Base-by-base conservation (phyloP, 1,140 invertebrate species). In the Mizuhopecten yessoensis region DNA sequence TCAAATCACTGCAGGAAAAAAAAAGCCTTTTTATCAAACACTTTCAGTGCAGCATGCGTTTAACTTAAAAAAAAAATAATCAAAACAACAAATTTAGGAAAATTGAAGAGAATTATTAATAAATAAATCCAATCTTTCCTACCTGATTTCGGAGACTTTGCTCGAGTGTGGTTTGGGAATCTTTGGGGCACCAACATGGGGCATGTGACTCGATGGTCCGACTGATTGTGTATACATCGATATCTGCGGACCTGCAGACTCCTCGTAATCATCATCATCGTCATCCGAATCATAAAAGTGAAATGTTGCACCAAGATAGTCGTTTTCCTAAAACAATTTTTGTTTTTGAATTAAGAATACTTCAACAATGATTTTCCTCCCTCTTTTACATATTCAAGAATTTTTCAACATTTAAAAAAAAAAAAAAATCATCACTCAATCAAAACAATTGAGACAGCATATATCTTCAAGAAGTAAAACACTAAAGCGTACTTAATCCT, bases 251-350 rank as follows among this genome's bases (percentile, higher is more conserved):
- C 88, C 23, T 2, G 39, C 33, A 10, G 42, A 89, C 57, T 93
- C 93, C 20, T 95, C 95, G 45, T 94, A 95, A 39, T 39, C 42
- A 13, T 95, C 94, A 29, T 95, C 96, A 42, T 95, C 94, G 33
- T 96, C 96, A 87, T 95, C 96, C 33, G 95, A 95, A 87, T 96
- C 95, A 91, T 96, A 96, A 89, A 96, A 96, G 93, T 96, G 96
- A 92, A 96, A 96, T 10, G 96, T 93, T n/a, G 94, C 94, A 34
- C 94, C 96, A 93, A 96, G 91, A 91, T 95, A 96, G 92, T 96
- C 96, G 23, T 95, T 95, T 88, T 96, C 96, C 96, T 96, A 92
- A 13, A 93, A 91, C 33, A 91, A 33, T 23, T 0, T 49, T 49
- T 88, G 42, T 17, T 57, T 86, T 86, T 10, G 13, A 86, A 86